phyloP scores from a whole-genome alignment of 2,888 invertebrate genomes.

The Pardosa pseudoannulata region DNA sequence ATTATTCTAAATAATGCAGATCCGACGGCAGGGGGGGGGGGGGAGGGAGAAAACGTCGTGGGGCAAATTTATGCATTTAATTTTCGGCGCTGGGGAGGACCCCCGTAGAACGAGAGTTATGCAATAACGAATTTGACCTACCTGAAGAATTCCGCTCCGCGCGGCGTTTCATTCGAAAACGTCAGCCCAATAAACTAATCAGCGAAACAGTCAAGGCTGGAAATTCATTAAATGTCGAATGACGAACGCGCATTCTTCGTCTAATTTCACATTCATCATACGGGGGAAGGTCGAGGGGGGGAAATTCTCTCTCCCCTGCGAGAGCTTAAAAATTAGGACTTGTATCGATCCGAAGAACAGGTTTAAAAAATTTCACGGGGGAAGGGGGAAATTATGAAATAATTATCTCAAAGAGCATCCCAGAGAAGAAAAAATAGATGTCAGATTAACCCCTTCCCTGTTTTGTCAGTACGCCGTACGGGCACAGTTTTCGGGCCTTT shows the following conservation, averaged over 20 bases:
- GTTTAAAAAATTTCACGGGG: too few species aligned
- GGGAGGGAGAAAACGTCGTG: slow-evolving; percentile 30
- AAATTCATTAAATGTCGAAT: slow-evolving; percentile 68
- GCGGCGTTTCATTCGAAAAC: slow-evolving; percentile 52
- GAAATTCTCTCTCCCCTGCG: too few species aligned
- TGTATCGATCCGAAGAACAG: too few species aligned
- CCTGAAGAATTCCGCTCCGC: slow-evolving; percentile 56
- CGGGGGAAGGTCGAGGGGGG: background rate
- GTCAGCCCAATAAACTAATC: slow-evolving; percentile 67
- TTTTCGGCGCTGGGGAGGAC: slow-evolving; percentile 56
- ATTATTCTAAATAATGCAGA: slow-evolving; percentile 67
- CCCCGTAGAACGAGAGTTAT: slow-evolving; percentile 45
- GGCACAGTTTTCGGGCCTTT: too few species aligned
- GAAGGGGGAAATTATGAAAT: too few species aligned
- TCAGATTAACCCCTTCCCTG: too few species aligned
- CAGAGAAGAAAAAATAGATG: too few species aligned
- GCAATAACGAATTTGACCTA: slow-evolving; percentile 70
- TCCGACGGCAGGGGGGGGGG: background rate
- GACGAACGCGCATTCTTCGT: slow-evolving; percentile 57
- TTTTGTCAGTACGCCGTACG: too few species aligned
- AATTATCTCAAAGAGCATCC: too few species aligned
- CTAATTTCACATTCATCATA: slow-evolving; percentile 67
- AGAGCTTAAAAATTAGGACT: too few species aligned
- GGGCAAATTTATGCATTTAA: slow-evolving; percentile 65
- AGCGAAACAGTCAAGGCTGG: slow-evolving; percentile 59